Percentiles rank a stretch among this genome's conserved stretches.
Conservation (phyloP, 2,888 invertebrate species). For the Orthosia gothica region DNA sequence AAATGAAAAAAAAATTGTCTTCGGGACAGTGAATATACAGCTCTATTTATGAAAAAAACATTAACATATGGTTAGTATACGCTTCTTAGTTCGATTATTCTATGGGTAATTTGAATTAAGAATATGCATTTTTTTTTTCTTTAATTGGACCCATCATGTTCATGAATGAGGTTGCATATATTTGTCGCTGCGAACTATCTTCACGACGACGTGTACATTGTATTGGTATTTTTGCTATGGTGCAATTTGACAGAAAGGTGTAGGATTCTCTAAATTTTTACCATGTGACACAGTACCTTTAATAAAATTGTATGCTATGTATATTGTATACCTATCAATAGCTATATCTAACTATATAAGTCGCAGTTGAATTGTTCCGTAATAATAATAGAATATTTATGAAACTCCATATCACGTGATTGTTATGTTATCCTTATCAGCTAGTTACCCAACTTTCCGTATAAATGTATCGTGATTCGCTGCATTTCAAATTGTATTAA, state of each 20-base stretch:
- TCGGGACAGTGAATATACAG: neutral
- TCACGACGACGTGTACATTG: neutral
- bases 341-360: slow-evolving; percentile 18
- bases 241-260: slow-evolving; percentile 21
- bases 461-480: slow-evolving; percentile 62
- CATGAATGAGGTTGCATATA: slow-evolving; percentile 18
- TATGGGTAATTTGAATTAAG: no score
- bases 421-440: slow-evolving; percentile 55
- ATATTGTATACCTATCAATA: slow-evolving; percentile 5
- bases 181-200: neutral
- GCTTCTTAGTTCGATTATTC: no score
- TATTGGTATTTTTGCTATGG: neutral
- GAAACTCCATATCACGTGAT: slow-evolving; percentile 47
- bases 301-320: slow-evolving; percentile 1
- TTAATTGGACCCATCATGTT: neutral
- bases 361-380: slow-evolving; percentile 42
- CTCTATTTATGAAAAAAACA: no score
- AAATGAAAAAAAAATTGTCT: slow-evolving; percentile 4
- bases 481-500: slow-evolving; percentile 73
- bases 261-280: slow-evolving; percentile 6
- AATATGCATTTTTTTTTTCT: no score
- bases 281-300: slow-evolving; percentile 20
- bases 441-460: slow-evolving; percentile 55
- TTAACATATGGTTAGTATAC: no score
- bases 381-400: slow-evolving; percentile 40